phyloP scores from a whole-genome alignment of 2,888 invertebrate genomes.

The Ectobius pallidus region DNA sequence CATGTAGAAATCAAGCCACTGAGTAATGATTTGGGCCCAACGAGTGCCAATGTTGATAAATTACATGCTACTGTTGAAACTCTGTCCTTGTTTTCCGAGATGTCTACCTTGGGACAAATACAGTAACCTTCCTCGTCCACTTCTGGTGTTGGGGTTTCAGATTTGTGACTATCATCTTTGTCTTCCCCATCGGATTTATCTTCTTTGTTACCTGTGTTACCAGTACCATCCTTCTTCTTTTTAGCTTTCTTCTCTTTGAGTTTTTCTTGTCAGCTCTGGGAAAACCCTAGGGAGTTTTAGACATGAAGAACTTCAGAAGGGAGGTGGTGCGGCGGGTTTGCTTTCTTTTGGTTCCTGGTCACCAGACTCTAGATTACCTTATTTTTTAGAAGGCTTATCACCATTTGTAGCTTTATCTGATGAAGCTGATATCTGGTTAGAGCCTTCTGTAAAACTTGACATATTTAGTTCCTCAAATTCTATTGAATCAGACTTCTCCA shows the following conservation, averaged over 20 bases:
- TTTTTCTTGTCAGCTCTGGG: too few species aligned
- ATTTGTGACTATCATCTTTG: constrained; percentile 64
- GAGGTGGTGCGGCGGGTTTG: constrained; percentile 91
- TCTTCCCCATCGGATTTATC: constrained; percentile 74
- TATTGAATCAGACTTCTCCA: constrained; percentile 84
- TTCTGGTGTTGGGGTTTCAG: constrained; percentile 68
- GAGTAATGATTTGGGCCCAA: too few species aligned
- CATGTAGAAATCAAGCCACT: too few species aligned
- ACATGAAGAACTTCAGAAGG: constrained; percentile 93
- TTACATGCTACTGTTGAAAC: too few species aligned
- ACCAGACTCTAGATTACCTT: constrained; percentile 60
- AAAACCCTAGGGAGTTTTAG: too few species aligned
- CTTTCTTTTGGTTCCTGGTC: constrained; percentile 50
- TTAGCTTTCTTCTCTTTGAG: too few species aligned
- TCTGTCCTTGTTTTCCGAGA: constrained; percentile 75
- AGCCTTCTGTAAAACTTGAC: constrained; percentile 40
- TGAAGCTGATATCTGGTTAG: constrained; percentile 41
- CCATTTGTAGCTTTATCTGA: constrained; percentile 47
- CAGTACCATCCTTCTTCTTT: too few species aligned
- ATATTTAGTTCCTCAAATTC: constrained; percentile 56
- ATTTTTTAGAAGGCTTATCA: constrained; percentile 67
- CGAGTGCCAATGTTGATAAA: too few species aligned
- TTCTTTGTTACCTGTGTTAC: too few species aligned
- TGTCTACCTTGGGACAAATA: constrained; percentile 78
- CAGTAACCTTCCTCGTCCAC: constrained; percentile 94